Base-by-base conservation (phyloP, 2,113 vertebrate species). In the Phaethon lepturus region DNA sequence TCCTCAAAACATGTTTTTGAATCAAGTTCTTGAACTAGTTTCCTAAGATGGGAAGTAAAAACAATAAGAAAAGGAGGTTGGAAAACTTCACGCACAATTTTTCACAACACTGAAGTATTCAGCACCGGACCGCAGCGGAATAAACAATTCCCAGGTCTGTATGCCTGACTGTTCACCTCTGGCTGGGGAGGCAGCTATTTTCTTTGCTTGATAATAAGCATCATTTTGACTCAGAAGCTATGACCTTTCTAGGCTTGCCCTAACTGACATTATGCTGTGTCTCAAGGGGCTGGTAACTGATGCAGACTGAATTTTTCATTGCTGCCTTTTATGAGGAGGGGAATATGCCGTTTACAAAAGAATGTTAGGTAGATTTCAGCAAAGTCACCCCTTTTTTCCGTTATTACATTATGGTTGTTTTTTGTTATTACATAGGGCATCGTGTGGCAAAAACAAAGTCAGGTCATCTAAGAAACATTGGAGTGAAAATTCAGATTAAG, bases 1-100 rank as follows among this genome's bases (percentile, higher is more conserved):
- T 74, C 86, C 63, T 59, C 71, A 62, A 77, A 97, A 86, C 63
- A 67, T 66, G 59, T 88, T 95, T 96, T 77, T 74, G 75, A 3
- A 2, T 50, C 79, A 63, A 63, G 28, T 71, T 74, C 75, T 67
- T 80, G 90, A 79, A 62, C 1, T 11, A 44, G 10, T 71, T 92
- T 83, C 88, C 78, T 77, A 86, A 71, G 50, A 90, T 17, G 7
- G 59, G 28, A 74, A 90, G 77, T 25, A 58, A 95, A 90, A 93
- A 25, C 64, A 96, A 1, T 23, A 63, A 78, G 38, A 53, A 83
- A 55, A 73, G 18, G 77, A 78, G 73, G 35, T 1, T 89, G 68
- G 88, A 79, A 45, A 52, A 72, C 2, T 1, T 72, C 63, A 26
- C 18, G 7, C 19, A 17, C 56, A 7, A 31, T 85, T 93, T 75